Conservation (phyloP, 64 coral and sea anemone genomes). For the Orbicella faveolata region DNA sequence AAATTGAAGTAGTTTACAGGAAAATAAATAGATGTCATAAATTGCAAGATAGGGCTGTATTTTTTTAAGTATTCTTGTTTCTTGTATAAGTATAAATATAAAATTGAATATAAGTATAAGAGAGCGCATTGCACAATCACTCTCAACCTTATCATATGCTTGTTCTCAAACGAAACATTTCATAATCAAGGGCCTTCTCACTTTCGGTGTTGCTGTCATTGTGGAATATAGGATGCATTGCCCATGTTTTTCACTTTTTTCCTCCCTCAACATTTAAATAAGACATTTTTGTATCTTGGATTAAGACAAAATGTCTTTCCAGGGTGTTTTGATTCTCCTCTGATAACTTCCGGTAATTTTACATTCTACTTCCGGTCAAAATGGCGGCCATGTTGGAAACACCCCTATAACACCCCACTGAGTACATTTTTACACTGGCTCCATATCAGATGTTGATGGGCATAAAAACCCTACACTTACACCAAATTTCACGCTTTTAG, state of each 20-base stretch:
- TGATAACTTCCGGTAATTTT: constrained; percentile 30
- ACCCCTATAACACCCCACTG: constrained; percentile 7
- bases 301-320: constrained; percentile 1
- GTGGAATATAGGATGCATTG: background rate
- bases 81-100: no score
- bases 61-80: no score
- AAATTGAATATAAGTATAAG: background rate
- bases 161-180: background rate
- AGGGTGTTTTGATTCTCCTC: constrained; percentile 6
- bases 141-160: constrained; percentile 33
- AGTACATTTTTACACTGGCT: constrained; percentile 43
- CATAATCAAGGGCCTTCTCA: background rate
- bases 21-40: constrained; percentile 46
- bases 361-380: constrained; percentile 17
- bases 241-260: background rate
- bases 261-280: no score
- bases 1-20: constrained; percentile 33
- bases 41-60: background rate
- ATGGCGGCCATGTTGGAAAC: constrained; percentile 42
- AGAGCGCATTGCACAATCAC: constrained; percentile 31
- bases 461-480: constrained; percentile 10
- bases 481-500: constrained; percentile 45
- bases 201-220: constrained; percentile 11
- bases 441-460: constrained; percentile 52
- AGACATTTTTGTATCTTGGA: background rate